These are phyloP conservation scores for Neocrepidodera transversa DNA, from an alignment of 2,888 invertebrate species.

Conservation along the genomic window DNA sequence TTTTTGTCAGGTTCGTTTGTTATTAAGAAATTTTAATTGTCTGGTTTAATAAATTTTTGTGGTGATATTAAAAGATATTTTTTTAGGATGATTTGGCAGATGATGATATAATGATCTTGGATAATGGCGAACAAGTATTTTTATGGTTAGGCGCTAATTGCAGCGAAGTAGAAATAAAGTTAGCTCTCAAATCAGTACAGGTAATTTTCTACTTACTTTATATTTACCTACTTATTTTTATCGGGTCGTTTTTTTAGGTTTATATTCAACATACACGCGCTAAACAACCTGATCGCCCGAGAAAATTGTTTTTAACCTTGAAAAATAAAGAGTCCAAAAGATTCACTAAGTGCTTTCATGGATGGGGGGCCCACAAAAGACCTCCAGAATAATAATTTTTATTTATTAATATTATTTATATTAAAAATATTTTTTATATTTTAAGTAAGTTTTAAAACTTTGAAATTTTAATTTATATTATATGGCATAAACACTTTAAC, in stretches of 20 bases:
- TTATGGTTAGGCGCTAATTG: conserved; percentile 97
- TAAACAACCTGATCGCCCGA: conserved; percentile 88
- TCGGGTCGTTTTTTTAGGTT: conserved; percentile 67
- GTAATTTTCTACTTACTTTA: conserved; percentile 61
- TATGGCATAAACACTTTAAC: no score
- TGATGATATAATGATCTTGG: conserved; percentile 99
- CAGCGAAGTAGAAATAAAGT: conserved; percentile 98
- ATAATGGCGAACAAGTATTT: conserved; percentile 97
- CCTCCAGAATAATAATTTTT: conserved; percentile 69
- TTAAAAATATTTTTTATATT: no score
- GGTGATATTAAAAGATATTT: no score
- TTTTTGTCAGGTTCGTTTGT: conserved; percentile 82
- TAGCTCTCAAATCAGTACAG: conserved; percentile 98
- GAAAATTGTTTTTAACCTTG: conserved; percentile 92
- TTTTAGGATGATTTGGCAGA: conserved; percentile 95
- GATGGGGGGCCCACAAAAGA: conserved; percentile 91
- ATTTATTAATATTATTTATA: not conserved
- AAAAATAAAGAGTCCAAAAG: conserved; percentile 95
- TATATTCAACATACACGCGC: conserved; percentile 97
- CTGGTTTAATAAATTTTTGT: no score
- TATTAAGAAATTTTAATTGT: no score
- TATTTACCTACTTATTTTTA: not conserved
- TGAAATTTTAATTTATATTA: no score
- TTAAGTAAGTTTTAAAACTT: no score
- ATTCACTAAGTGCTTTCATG: conserved; percentile 98